Evolutionary conservation across 2,113 vertebrate species (phyloP), one percentile per base, ranked within the genome.

Genomic region (Periophthalmodon schlosseri): DNA sequence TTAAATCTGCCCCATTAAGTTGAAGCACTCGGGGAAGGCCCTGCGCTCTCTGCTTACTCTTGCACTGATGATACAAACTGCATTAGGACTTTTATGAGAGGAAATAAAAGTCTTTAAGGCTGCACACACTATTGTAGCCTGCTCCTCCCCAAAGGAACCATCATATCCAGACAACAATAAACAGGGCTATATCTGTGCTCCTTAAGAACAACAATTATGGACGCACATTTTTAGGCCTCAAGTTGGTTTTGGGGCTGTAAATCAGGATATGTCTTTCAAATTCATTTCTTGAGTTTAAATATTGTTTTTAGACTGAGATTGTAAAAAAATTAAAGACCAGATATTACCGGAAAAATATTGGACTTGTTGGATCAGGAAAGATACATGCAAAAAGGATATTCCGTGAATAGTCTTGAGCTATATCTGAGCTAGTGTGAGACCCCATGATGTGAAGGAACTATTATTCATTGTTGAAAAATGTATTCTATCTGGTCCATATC

Each of bases 1-100:
- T 65, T 65, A 65, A 65, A 65, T 34, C 63, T 36, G 63, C 63
- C 63, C 63, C 63, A 65, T 36, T 65, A 65, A 65, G 52, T 10
- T 10, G 52, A 65, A 18, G 33, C 63, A 65, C 63, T 65, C 39
- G 39, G 63, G 63, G 63, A 65, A 39, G 63, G 63, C 61, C 61
- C 18, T 36, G 24, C 33, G 61, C 61, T 36, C 34, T 39, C 34
- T 65, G 63, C 63, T 65, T 39, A 65, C 63, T 65, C 33, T 34
- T 65, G 34, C 34, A 13, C 63, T 12, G 34, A 65, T 65, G 63
- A 65, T 65, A 44, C 33, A 65, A 65, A n/a, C 63, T 18, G 36
- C 63, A 65, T 44, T n/a, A 65, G n/a, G 20, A n/a, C 63, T 44
- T 64, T 65, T 65, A 65, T 44, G 63, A 65, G 34, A 65, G 63